Evolutionary conservation across 35 echinoderm and acorn worm genomes (phyloP), one percentile per base, ranked within the genome.

Genomic region (Chiridota heheva): DNA sequence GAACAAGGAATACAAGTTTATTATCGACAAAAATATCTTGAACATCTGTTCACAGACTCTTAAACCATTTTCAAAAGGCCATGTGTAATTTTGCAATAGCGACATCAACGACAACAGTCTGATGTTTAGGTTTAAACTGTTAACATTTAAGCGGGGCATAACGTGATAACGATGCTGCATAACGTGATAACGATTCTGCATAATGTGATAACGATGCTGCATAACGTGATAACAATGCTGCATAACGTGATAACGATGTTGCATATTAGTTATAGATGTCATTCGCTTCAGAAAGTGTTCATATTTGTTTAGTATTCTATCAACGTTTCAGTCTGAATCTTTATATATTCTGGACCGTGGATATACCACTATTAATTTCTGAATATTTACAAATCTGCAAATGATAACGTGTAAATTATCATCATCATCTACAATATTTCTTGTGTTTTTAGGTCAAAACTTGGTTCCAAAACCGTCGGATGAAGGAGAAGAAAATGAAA

Each of bases 381-480:
- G 63, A 20, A 27, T 15, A 67, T 20, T 24, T 16, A 67, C 13
- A 24, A 24, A 67, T 20, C 13, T 22, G 26, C 13, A 41, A 40
- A 28, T 13, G 1, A n/a, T 71, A 20, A 31, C 33, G 33, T 36
- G 40, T 1, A 71, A 31, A 71, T 6, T 36, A 42, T 71, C n/a
- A 25, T n/a, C 7, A 15, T 16, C 16, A 73, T 73, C 16, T n/a
- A 44, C 43, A 15, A 15, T 56, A 27, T 5, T 26, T 20, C 0
- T 24, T 66, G 7, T 67, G 34, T 60, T 6, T 58, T 17, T 39
- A 90, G 87, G 87, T 90, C 6, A 90, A 90, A 37, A 90, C 87
- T 0, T 90, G 87, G 87, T 90, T 90, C 44, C 87, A 90, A 71
- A 90, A 90, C 61, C 53, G 87, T 2, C 44, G 87, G 25, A 90